phyloP scores from a whole-genome alignment of 1,140 invertebrate genomes.

The Ectropis grisescens region DNA sequence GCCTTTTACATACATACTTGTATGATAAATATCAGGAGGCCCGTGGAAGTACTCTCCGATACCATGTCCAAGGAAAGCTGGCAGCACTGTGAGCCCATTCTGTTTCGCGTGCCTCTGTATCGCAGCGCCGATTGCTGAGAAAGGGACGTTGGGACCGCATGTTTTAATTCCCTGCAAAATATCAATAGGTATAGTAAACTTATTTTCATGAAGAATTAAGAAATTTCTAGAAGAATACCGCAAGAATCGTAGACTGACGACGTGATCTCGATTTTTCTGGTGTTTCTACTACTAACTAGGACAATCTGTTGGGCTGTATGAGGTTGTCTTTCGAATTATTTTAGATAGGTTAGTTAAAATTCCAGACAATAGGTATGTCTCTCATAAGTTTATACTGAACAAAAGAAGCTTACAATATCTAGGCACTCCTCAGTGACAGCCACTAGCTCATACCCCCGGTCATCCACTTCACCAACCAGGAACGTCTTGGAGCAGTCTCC shows the following conservation, averaged over 20 bases:
- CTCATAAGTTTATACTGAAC: no score
- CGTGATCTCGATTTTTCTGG: no score
- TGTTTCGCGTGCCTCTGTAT: constrained; percentile 77
- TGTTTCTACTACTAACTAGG: no score
- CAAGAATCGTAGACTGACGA: no score
- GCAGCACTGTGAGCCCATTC: constrained; percentile 78
- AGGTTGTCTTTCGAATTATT: no score
- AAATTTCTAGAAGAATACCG: no score
- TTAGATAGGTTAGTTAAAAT: no score
- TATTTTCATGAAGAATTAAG: no score
- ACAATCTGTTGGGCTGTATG: no score
- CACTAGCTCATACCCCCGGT: constrained; percentile 78
- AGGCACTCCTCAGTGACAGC: constrained; percentile 80
- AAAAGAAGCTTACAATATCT: constrained; percentile 65
- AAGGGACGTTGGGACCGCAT: constrained; percentile 82
- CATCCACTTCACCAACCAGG: constrained; percentile 85
- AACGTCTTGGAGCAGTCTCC: constrained; percentile 94
- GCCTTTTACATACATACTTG: no score
- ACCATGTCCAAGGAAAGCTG: constrained; percentile 91
- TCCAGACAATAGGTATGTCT: no score
- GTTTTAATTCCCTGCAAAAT: constrained; percentile 75
- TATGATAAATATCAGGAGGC: constrained; percentile 89
- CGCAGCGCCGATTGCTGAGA: constrained; percentile 80
- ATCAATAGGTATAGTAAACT: neutral
- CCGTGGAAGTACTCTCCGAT: constrained; percentile 95